Base-by-base conservation (phyloP, 2,888 invertebrate genomes). In the Dendrolimus houi region DNA sequence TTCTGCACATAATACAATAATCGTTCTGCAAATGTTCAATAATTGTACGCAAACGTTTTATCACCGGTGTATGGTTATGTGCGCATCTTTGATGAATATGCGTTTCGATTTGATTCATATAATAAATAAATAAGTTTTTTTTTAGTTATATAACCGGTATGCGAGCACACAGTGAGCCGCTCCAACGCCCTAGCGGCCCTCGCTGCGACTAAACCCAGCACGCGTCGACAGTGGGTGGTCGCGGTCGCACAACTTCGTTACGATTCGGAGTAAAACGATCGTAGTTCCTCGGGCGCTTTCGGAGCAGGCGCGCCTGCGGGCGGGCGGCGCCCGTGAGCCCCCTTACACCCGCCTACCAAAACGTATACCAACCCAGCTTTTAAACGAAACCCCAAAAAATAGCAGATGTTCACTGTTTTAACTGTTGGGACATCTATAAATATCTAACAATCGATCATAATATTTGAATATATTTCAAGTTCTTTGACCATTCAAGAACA, bases 211-310 rank as follows among this genome's bases (percentile, higher is more conserved):
- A 88, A 82, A 75, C 75, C 80, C 80, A 81, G 80, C 86, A 82
- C 85, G 87, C 86, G 84, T 83, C 86, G 82, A 75, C 83, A 81
- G 79, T 81, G 87, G 88, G 84, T 78, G 85, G 83, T 79, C 71
- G 84, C 79, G 81, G 82, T 87, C 86, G 87, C 81, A 85, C 78
- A 85, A 86, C 87, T 87, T 87, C 89, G 89, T 85, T 87, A 85
- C 76, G 82, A 77, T 75, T 85, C 88, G 87, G 83, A 79, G 77
- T 75, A 78, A 78, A 87, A 87, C 88, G 87, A 86, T 87, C 88
- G 87, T 81, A 69, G 73, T 75, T 81, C 81, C 83, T 89, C 89
- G 89, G 87, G 79, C 82, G 79, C 66, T 75, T 65, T 87, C 87
- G 87, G 87, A 82, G 84, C 86, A 80, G 81, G 83, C 87, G 87